phyloP scores from a whole-genome alignment of 2,113 vertebrate genomes.

The Sylvilagus bachmani region DNA sequence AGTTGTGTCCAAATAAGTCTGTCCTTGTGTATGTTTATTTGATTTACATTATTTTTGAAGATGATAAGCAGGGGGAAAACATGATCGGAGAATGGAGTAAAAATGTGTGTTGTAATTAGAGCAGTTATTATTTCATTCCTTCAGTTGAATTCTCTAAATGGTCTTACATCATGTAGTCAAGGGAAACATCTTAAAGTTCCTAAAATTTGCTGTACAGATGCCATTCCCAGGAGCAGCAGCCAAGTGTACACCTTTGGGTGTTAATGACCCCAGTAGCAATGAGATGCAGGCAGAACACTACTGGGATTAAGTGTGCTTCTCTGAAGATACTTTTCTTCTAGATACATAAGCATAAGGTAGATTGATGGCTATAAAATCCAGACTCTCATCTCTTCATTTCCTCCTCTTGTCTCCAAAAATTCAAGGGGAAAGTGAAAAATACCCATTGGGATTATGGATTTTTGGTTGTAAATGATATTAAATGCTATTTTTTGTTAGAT shows the following conservation, averaged over 20 bases:
- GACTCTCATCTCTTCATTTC: background rate
- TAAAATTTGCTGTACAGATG: background rate
- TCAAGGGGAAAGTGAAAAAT: background rate
- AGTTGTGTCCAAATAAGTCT: background rate
- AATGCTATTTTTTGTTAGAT: background rate
- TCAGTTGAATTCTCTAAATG: background rate
- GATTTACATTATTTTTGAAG: constrained; percentile 22
- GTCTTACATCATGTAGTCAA: background rate
- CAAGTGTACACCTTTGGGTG: background rate
- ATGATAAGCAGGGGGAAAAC: background rate
- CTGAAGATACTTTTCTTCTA: background rate
- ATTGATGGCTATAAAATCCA: background rate
- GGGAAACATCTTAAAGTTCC: background rate
- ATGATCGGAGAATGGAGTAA: background rate
- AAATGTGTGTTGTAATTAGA: constrained; percentile 8
- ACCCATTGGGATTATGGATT: background rate
- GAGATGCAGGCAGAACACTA: background rate
- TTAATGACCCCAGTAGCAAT: background rate
- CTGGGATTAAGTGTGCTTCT: background rate
- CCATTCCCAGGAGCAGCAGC: background rate
- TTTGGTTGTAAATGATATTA: background rate
- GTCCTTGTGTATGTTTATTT: background rate
- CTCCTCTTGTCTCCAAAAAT: background rate
- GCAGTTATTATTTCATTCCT: background rate
- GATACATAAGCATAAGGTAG: background rate